Conservation (phyloP, 2,113 vertebrate genomes). For the Erythrolamprus reginae region DNA sequence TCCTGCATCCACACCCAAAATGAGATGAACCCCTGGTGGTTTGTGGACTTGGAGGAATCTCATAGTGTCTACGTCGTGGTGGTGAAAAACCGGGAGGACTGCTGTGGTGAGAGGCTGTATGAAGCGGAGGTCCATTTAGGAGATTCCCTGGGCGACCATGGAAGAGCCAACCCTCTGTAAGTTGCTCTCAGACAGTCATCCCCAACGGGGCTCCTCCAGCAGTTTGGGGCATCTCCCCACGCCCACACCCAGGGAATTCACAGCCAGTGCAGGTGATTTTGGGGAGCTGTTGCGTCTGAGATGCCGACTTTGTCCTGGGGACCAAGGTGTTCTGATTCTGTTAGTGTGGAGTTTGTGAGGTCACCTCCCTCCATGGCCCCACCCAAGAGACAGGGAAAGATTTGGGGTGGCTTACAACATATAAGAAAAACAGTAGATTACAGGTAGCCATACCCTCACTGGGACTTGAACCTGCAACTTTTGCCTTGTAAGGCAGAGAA, state of each 20-base stretch:
- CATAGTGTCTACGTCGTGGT: slow-evolving; percentile 4
- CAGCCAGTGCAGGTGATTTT: not conserved
- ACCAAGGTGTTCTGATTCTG: not conserved
- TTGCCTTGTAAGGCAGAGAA: too few species aligned
- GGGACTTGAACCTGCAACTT: too few species aligned
- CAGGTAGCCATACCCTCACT: too few species aligned
- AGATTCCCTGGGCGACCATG: not conserved
- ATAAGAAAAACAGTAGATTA: too few species aligned
- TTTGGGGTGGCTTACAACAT: too few species aligned
- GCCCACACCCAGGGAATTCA: not conserved
- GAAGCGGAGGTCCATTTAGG: slow-evolving; percentile 19
- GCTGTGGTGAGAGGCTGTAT: not conserved
- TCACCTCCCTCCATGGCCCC: not conserved
- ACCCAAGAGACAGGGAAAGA: not conserved
- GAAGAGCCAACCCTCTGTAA: not conserved
- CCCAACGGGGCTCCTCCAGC: not conserved
- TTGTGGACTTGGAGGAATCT: slow-evolving; percentile 17
- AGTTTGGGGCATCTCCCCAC: too few species aligned
- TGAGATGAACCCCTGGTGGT: slow-evolving; percentile 30
- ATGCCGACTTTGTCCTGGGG: not conserved
- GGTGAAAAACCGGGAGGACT: slow-evolving; percentile 20
- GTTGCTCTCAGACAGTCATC: not conserved
- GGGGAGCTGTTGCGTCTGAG: not conserved
- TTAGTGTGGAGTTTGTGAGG: not conserved
- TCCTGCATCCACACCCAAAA: slow-evolving; percentile 11